A percentile compares a stretch with the other conserved stretches of the same genome.
phyloP scores from a whole-genome alignment of 2,113 vertebrate genomes.

The zebrafish (Danio rerio) region DNA sequence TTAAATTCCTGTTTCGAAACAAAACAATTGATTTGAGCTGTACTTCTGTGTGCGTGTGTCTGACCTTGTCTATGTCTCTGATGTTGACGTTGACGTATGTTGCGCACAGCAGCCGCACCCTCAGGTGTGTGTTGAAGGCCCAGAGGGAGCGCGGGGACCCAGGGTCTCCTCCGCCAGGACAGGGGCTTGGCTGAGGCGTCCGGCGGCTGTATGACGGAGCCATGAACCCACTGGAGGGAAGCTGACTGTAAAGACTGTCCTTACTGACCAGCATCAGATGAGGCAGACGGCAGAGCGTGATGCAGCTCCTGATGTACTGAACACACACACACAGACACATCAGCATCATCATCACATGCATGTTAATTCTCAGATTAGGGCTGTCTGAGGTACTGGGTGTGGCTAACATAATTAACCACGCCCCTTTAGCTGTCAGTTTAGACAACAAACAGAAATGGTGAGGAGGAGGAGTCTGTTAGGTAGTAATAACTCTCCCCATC shows the following conservation, averaged over 20 bases:
- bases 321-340: too few relatives aligned
- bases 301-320: constrained; percentile 81
- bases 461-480: too few relatives aligned
- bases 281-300: constrained; percentile 77
- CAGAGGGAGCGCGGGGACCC: constrained; percentile 73
- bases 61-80: constrained; percentile 81
- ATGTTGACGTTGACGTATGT: constrained; percentile 85
- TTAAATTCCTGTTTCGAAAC: too few relatives aligned
- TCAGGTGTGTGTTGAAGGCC: constrained; percentile 78
- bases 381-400: too few relatives aligned
- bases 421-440: too few relatives aligned
- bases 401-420: too few relatives aligned
- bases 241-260: constrained; percentile 80
- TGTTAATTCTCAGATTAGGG: too few relatives aligned
- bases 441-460: too few relatives aligned
- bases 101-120: constrained; percentile 78
- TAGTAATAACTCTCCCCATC: too few relatives aligned
- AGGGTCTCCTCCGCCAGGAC: constrained; percentile 69
- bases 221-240: constrained; percentile 77
- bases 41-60: background rate
- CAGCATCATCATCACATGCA: too few relatives aligned
- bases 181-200: constrained; percentile 78
- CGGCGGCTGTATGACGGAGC: constrained; percentile 81
- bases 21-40: too few relatives aligned
- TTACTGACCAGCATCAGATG: constrained; percentile 83